Evolutionary conservation across 2,113 vertebrate species (phyloP), one percentile per base, ranked within the genome.

Genomic region (Jaculus jaculus): DNA sequence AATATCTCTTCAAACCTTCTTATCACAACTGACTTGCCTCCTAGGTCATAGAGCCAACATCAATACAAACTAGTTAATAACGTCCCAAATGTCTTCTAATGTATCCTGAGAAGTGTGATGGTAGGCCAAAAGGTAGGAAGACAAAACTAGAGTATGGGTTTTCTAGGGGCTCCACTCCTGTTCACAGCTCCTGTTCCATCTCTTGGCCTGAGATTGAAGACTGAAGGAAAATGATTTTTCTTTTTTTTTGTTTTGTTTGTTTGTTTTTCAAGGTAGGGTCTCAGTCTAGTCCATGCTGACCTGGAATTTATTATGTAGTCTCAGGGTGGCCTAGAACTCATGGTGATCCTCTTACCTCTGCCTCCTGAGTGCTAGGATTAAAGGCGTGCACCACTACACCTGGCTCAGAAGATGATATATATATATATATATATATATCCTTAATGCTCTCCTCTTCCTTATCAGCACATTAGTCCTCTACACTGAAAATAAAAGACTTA

Each of bases 61-160:
- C 80, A 85, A n/a, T 66, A 60, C n/a, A 17, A 54, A 91, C 9
- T 93, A 60, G n/a, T 80, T 92, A 93, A 84, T 86, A 68, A 85
- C 65, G 39, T 24, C 37, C 28, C 87, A 89, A 54, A 10, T 89
- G 39, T 47, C 68, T 63, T 65, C 34, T 58, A 75, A 75, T 65
- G 23, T 71, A 74, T 47, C 74, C 42, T 89, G n/a, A 94, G 51
- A 94, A 81, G 23, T 61, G 6, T 90, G 54, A 54, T 60, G 21
- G 63, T 24, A 16, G 87, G 47, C 23, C 65, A 69, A 34, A n/a
- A 23, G 39, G 16, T 12, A 23, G 5, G 74, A 17, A 18, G 39
- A n/a, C 32, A 89, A 90, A 83, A 83, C 54, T 28, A 58, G 65
- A 54, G 72, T 81, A 32, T 81, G 54, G 8, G 18, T 74, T 60